A percentile compares a stretch with the other conserved stretches of the same genome.
Conservation (phyloP, 2,888 invertebrate species). For the Heliconius hortense region DNA sequence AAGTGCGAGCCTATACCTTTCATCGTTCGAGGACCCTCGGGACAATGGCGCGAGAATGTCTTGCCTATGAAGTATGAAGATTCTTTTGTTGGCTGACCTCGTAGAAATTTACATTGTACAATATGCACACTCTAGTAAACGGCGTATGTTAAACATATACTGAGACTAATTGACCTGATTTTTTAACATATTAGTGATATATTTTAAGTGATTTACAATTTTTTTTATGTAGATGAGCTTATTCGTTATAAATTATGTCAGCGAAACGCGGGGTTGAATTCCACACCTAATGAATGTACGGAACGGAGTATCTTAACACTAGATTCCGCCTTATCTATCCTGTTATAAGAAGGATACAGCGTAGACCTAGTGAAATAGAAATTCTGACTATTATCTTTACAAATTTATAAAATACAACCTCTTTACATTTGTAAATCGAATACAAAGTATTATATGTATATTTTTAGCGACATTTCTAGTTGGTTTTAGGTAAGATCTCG, state of each 20-base stretch:
- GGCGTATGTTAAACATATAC: conserved; percentile 6
- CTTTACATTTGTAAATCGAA: too few relatives aligned
- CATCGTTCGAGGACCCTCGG: conserved; percentile 34
- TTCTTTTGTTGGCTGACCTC: conserved; percentile 36
- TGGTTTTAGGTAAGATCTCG: neutral
- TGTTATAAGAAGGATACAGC: too few relatives aligned
- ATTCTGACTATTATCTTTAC: neutral
- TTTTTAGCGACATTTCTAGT: neutral
- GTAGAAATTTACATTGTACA: conserved; percentile 24
- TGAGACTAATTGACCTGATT: conserved; percentile 28
- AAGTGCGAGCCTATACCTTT: conserved; percentile 36
- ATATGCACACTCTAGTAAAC: conserved; percentile 5
- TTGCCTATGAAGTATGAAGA: conserved; percentile 34
- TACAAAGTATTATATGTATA: too few relatives aligned
- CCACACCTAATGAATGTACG: neutral
- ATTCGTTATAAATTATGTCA: neutral
- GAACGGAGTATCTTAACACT: too few relatives aligned
- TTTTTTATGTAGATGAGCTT: neutral
- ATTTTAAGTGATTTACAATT: too few relatives aligned
- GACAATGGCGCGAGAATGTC: conserved; percentile 26
- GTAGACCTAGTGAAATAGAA: neutral
- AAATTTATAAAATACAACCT: neutral
- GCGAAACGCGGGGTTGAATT: neutral
- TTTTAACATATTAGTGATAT: neutral
- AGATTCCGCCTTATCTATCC: neutral